A percentile compares a stretch with the other conserved stretches of the same genome.
Evolutionary conservation across 2,797 vertebrate species (phyloP).

Genomic region (Anomalospiza imberbis): DNA sequence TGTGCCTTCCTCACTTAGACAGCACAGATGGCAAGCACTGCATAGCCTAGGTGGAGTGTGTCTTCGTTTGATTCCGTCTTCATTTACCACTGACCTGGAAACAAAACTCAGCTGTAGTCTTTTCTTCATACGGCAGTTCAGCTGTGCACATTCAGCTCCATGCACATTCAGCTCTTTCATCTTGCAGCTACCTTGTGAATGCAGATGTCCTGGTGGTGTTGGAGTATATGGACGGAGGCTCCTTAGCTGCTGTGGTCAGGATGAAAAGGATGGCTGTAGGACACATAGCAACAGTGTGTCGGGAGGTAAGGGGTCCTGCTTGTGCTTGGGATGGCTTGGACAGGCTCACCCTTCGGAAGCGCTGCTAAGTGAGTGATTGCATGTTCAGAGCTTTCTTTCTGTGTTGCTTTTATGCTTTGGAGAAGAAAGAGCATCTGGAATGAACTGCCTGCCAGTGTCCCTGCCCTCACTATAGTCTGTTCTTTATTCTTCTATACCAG

Average conservation of each 20-base stretch:
- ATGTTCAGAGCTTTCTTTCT: neutral
- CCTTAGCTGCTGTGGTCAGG: constrained; percentile 89
- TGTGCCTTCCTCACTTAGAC: too few species aligned
- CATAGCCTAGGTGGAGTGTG: too few species aligned
- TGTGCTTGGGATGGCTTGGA: neutral
- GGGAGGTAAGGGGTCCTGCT: constrained; percentile 81
- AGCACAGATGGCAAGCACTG: too few species aligned
- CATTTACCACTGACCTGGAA: neutral
- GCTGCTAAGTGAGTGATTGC: neutral
- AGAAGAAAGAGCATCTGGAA: neutral
- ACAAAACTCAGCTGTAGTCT: neutral
- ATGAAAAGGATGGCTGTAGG: constrained; percentile 95
- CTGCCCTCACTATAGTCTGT: neutral
- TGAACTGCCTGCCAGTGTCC: neutral
- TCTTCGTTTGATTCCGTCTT: too few species aligned
- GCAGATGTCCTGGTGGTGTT: constrained; percentile 95
- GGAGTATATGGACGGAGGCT: constrained; percentile 88
- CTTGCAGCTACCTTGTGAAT: constrained; percentile 87
- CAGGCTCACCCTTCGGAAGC: neutral
- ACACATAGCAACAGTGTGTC: constrained; percentile 94
- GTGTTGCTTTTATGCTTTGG: neutral
- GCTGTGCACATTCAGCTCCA: neutral
- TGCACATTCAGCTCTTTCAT: neutral
- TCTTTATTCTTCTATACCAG: rapidly evolving
- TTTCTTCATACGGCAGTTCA: neutral